Conservation (phyloP, 1,140 invertebrate species). For the Calliphora vicina region DNA sequence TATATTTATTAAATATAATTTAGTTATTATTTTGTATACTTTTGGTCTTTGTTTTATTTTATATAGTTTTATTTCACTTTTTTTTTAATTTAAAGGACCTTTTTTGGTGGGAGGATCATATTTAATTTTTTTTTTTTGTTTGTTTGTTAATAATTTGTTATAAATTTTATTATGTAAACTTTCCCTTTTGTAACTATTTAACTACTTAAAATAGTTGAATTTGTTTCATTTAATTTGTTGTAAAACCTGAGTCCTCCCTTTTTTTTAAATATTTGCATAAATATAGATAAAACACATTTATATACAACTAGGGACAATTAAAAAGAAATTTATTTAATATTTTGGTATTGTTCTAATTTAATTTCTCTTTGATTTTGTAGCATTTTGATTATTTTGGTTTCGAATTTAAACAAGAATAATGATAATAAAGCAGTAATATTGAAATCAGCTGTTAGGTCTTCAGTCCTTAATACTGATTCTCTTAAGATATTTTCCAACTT, state of each 20-base stretch:
- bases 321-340: background rate
- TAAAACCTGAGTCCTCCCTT: slow-evolving; percentile 25
- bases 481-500: too few relatives aligned
- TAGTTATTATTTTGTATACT: background rate
- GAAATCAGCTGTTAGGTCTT: too few relatives aligned
- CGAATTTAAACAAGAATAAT: too few relatives aligned
- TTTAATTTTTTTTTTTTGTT: background rate
- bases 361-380: too few relatives aligned
- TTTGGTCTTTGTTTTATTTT: background rate
- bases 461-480: too few relatives aligned
- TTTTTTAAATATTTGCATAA: background rate
- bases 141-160: background rate
- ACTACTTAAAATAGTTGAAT: slow-evolving; percentile 13
- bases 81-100: background rate
- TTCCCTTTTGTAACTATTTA: background rate
- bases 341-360: background rate
- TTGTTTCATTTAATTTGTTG: background rate
- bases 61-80: background rate
- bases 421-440: too few relatives aligned
- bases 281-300: background rate
- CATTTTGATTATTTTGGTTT: background rate
- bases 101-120: slow-evolving; percentile 29
- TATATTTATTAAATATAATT: background rate
- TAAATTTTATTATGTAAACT: background rate
- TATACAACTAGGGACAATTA: background rate